phyloP scores from a whole-genome alignment of 2,113 vertebrate genomes.

The Carassius carassius region DNA sequence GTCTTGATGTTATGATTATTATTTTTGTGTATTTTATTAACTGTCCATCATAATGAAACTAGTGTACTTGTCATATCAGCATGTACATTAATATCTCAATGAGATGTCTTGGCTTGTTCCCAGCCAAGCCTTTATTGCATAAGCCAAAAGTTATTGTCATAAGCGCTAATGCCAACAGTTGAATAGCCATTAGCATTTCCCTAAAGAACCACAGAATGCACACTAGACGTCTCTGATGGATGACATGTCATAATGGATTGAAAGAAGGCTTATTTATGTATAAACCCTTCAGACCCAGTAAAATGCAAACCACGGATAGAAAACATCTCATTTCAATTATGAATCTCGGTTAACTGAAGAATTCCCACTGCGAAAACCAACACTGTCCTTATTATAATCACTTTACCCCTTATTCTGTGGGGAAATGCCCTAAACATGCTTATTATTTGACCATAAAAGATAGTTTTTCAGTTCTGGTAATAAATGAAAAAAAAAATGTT shows the following conservation, averaged over 20 bases:
- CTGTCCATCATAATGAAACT: conserved; percentile 33
- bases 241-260: conserved; percentile 50
- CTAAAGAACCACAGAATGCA: conserved; percentile 48
- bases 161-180: conserved; percentile 53
- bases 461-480: conserved; percentile 73
- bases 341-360: conserved; percentile 39
- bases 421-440: conserved; percentile 65
- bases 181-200: conserved; percentile 55
- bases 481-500: conserved; percentile 64
- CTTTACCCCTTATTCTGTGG: conserved; percentile 32
- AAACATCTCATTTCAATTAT: conserved; percentile 55
- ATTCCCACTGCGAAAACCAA: conserved; percentile 50
- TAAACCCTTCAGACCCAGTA: conserved; percentile 54
- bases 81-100: conserved; percentile 44
- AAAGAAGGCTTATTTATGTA: conserved; percentile 66
- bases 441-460: conserved; percentile 66
- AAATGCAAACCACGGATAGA: conserved; percentile 58
- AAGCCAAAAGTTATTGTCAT: conserved; percentile 49
- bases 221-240: conserved; percentile 63
- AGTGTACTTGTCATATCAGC: conserved; percentile 51
- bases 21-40: conserved; percentile 42
- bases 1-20: background rate
- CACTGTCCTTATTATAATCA: conserved; percentile 49
- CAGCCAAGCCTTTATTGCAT: conserved; percentile 43
- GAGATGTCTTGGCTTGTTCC: conserved; percentile 12